These are phyloP conservation scores for Trimorus sp. DNA, from an alignment of 2,888 invertebrate genomes.

Conservation along the genomic window DNA sequence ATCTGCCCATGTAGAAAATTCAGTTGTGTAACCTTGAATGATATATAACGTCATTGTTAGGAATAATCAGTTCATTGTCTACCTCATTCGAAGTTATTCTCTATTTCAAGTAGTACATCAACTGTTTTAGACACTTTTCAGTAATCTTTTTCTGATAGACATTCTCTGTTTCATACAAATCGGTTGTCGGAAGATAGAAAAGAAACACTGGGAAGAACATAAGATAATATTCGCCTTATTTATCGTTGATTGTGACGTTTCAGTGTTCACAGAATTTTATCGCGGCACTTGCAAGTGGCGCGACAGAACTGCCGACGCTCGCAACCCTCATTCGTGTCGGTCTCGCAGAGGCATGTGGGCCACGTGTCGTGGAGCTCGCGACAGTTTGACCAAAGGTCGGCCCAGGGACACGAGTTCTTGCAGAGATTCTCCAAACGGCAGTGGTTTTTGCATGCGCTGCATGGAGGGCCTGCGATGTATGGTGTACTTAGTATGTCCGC, in stretches of 20 bases:
- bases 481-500: conserved; percentile 81
- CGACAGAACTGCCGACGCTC: conserved; percentile 84
- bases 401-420: conserved; percentile 87
- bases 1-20: too few relatives aligned
- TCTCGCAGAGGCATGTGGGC: conserved; percentile 85
- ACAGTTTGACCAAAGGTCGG: conserved; percentile 89
- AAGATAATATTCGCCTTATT: background rate
- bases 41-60: too few relatives aligned
- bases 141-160: too few relatives aligned
- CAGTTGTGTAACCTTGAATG: too few relatives aligned
- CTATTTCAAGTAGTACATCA: too few relatives aligned
- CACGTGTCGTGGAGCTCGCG: conserved; percentile 84
- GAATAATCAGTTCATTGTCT: too few relatives aligned
- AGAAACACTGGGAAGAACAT: background rate
- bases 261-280: conserved; percentile 81
- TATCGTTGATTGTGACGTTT: conserved; percentile 4
- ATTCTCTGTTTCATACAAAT: too few relatives aligned
- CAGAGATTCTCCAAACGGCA: conserved; percentile 87
- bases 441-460: conserved; percentile 85
- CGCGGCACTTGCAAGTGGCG: conserved; percentile 88
- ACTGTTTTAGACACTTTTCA: too few relatives aligned
- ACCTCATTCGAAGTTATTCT: too few relatives aligned
- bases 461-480: conserved; percentile 86
- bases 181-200: too few relatives aligned
- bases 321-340: conserved; percentile 83